Evolutionary conservation across 2,797 vertebrate species (phyloP), one percentile per base, ranked within the genome.

Genomic region (Tympanoctomys barrerae): DNA sequence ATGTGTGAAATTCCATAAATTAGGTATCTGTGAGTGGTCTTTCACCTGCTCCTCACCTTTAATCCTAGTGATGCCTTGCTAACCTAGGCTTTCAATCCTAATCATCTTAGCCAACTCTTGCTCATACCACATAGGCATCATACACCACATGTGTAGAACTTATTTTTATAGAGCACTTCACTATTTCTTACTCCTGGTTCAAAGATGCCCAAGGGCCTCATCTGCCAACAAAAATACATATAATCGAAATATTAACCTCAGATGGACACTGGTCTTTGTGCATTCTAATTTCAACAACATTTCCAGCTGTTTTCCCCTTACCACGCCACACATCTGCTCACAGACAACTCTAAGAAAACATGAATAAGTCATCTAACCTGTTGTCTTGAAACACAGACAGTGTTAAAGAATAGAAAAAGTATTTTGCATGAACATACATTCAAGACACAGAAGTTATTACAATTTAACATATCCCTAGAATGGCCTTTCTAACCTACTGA

Each of bases 351-450:
- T 71, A 70, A 88, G 57, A 78, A 88, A n/a, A 92, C 61, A 64
- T 26, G 33, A 61, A 85, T 68, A 73, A 33, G 80, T 3, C 21
- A 68, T 64, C 36, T 39, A 75, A 77, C 16, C 52, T 91, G 19
- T 64, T 95, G 24, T 79, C 49, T 42, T 88, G 73, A 89, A 36
- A 95, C 64, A 97, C 85, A 94, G 86, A 81, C 36, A 52, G 78
- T 57, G 22, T 87, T 92, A 75, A 3, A 61, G 89, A 82, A 80
- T 19, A 86, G 73, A n/a, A 95, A 9, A 94, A 66, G 16, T 18
- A 92, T 12, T 80, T 86, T 70, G 92, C 16, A 73, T 68, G 7
- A 90, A 16, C 21, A 54, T 75, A 89, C 62, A 57, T 94, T 57
- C 71, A 36, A 78, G 73, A 86, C 46, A 68, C 39, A 62, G 28